A percentile compares a stretch with the other conserved stretches of the same genome.
Evolutionary conservation across 2,888 invertebrate species (phyloP).

Genomic region (Microctonus hyperodae): DNA sequence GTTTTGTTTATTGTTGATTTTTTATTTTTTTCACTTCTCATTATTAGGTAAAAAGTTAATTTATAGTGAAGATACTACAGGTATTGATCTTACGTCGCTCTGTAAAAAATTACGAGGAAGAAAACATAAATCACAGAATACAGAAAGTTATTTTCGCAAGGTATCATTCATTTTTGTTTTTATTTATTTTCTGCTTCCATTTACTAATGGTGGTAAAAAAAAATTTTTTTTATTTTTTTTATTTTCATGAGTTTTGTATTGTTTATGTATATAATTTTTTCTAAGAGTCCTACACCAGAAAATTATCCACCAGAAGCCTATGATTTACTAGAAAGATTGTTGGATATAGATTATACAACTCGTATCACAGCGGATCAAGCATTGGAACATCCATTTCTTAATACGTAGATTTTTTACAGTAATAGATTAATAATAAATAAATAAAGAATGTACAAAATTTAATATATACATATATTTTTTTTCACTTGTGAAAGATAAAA

Average conservation of each 20-base stretch:
- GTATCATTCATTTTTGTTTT: slow-evolving; percentile 45
- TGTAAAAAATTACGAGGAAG: slow-evolving; percentile 57
- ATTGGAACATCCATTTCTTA: slow-evolving; percentile 78
- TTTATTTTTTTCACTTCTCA: slow-evolving; percentile 13
- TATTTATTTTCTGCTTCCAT: not conserved
- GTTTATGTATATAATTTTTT: slow-evolving; percentile 7
- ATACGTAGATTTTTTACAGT: slow-evolving; percentile 33
- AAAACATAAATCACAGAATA: slow-evolving; percentile 39
- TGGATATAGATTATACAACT: slow-evolving; percentile 80
- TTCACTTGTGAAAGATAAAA: slow-evolving; percentile 30
- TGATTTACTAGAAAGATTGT: slow-evolving; percentile 73
- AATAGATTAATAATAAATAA: not conserved
- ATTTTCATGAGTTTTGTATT: slow-evolving; percentile 24
- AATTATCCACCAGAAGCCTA: slow-evolving; percentile 77
- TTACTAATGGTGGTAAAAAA: slow-evolving; percentile 7
- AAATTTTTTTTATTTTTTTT: slow-evolving; percentile 31
- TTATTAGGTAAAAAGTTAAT: slow-evolving; percentile 66
- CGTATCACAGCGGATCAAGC: slow-evolving; percentile 79
- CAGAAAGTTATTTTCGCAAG: slow-evolving; percentile 42
- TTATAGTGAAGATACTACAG: slow-evolving; percentile 65
- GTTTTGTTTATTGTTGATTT: slow-evolving; percentile 28
- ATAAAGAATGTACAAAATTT: not conserved
- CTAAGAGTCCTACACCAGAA: slow-evolving; percentile 46
- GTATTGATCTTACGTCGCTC: slow-evolving; percentile 61
- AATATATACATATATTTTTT: slow-evolving; percentile 27